phyloP scores from a whole-genome alignment of 2,888 invertebrate genomes.

The Aradus depressus region DNA sequence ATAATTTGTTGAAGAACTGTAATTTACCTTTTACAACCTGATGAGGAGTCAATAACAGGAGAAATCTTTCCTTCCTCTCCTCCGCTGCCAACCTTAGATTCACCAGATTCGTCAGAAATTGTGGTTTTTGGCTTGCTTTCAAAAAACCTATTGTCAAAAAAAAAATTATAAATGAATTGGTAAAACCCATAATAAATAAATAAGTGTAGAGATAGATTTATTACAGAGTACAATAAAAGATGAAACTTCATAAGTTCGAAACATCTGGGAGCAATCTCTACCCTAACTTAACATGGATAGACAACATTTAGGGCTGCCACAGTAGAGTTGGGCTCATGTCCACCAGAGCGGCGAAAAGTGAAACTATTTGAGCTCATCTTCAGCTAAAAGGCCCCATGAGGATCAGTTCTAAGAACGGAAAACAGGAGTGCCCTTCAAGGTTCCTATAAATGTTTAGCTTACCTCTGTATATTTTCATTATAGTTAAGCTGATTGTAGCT shows the following conservation, averaged over 20 bases:
- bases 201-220: background rate
- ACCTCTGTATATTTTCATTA: conserved; percentile 66
- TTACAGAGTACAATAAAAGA: no score
- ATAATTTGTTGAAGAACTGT: background rate
- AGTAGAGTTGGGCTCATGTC: no score
- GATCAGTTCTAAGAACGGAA: background rate
- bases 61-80: conserved; percentile 33
- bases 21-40: conserved; percentile 24
- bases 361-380: no score
- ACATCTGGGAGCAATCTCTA: no score
- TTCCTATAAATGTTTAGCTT: conserved; percentile 18
- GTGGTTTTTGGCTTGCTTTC: conserved; percentile 54
- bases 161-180: conserved; percentile 3
- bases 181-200: background rate
- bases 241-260: no score
- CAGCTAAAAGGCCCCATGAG: no score
- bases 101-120: conserved; percentile 39
- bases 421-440: background rate
- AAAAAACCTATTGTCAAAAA: conserved; percentile 42
- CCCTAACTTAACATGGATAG: no score
- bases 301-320: no score
- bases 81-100: conserved; percentile 32
- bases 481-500: conserved; percentile 80
- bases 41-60: conserved; percentile 23
- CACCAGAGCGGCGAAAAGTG: no score